Conservation (phyloP, 2,888 invertebrate genomes). For the Pyrrhosoma nymphula region DNA sequence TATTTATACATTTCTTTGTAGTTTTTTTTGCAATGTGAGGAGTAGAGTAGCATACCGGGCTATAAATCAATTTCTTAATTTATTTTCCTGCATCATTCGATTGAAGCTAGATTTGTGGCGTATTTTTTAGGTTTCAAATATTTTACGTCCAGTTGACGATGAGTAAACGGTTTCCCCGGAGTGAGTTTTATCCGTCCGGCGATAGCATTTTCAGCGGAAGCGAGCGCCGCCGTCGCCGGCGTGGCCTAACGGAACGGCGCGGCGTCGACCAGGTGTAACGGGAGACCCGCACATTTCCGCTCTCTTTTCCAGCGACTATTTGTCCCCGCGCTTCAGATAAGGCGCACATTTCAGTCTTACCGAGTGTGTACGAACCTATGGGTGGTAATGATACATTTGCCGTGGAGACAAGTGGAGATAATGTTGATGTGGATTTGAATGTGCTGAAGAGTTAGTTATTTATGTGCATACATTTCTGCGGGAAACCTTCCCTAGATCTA, state of each 20-base stretch:
- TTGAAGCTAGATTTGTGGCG: too few relatives aligned
- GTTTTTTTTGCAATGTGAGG: too few relatives aligned
- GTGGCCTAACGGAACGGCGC: neutral
- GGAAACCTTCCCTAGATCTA: too few relatives aligned
- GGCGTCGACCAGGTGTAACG: neutral
- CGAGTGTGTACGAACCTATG: neutral
- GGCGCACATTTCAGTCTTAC: neutral
- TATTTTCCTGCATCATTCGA: too few relatives aligned
- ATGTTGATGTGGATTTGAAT: neutral
- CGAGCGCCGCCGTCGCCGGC: neutral
- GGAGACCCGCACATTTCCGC: neutral
- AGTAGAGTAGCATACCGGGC: too few relatives aligned
- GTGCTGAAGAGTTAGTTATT: neutral
- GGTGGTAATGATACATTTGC: neutral
- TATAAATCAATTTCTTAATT: too few relatives aligned
- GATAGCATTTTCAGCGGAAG: neutral
- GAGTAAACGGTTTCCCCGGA: neutral
- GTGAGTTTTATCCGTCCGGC: neutral
- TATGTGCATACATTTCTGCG: neutral
- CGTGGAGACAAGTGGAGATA: neutral
- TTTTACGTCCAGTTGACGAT: neutral
- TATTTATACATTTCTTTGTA: too few relatives aligned
- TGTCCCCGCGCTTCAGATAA: neutral
- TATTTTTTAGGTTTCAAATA: too few relatives aligned
- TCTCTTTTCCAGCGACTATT: neutral